Base-by-base conservation (phyloP, 2,113 vertebrate species). In the Nerophis lumbriciformis region DNA sequence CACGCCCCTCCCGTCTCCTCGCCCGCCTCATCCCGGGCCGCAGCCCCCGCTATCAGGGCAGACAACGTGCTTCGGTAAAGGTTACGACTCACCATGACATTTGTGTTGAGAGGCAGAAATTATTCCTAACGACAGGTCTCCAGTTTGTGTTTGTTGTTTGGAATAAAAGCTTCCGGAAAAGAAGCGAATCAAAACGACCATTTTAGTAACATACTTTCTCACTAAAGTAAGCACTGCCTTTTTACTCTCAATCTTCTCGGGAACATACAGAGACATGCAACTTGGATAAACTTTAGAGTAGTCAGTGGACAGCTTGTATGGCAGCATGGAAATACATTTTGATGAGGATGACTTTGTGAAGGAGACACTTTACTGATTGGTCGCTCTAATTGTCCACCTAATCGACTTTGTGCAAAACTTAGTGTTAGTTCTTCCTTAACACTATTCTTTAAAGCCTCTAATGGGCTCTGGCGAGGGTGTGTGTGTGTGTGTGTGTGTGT, bases 31-130 rank as follows among this genome's bases (percentile, higher is more conserved):
- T 69, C 85, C 84, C 63, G n/a, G 65, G 55, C 71, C 47, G 48
- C 19, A 47, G 72, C 79, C 73, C 48, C 13, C 56, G 74, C 87
- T 80, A 88, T 88, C 82, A 84, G 78, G 76, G 83, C 84, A 89
- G 90, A 91, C 91, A 90, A 90, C 82, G 65, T 78, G 79, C 78
- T 84, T 66, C 60, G 70, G 78, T 83, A 90, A 91, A 91, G 90
- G 90, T 90, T 89, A 90, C 78, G 71, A 86, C 73, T 75, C 79
- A 87, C 77, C 44, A 62, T 92, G 90, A 89, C 90, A 92, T 91
- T 90, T 90, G 82, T 88, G 79, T 83, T 84, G 77, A 82, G 83
- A 87, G 65, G 72, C 69, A 74, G 66, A 80, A 84, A 82, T 82
- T 81, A 85, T 80, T 85, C 75, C 73, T 63, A 64, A 6, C 28